Evolutionary conservation across 2,797 vertebrate genomes (phyloP), one percentile per base, ranked within the genome.

Genomic region (Sebastes minor): DNA sequence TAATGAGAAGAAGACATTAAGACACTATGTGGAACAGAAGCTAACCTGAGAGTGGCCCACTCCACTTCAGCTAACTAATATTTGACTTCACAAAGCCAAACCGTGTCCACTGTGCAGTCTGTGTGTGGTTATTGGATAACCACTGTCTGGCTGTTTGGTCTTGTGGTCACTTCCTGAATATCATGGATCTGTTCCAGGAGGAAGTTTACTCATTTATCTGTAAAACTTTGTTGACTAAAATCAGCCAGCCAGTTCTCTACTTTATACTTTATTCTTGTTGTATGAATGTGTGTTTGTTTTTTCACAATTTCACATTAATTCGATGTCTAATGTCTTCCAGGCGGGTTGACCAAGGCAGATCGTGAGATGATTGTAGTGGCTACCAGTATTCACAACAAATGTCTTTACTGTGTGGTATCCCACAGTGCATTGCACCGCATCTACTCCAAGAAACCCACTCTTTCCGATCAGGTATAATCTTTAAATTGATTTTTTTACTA

Each of bases 341-440:
- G 96, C 13, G 71, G 88, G n/a, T 91, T 98, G 86, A 96, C 95
- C 35, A 97, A 97, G 84, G 96, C 96, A 2, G 97, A 98, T 56
- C 95, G 96, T 59, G 97, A 98, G 82, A 92, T 98, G 77, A 97
- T 97, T 23, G 95, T 97, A 3, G 95, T 97, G 65, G 97, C 95
- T 60, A 98, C 96, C 20, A 97, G 97, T 76, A 87, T 78, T 68
- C 91, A 95, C 84, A 97, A 97, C 80, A 95, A 94, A 82, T 97
- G 96, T 86, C 93, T 96, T 27, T 98, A 97, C 84, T 97, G 96
- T 28, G 96, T 98, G 75, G 90, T 97, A 38, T 95, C 97, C 60
- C 97, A 98, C 16, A 87, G 96, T 91, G 97, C 97, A 35, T 57
- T 96, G 80, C 96, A 97, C 78, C 95, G 96, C 53, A 95, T 97